These are phyloP conservation scores for Drosophila gunungcola DNA, from an alignment of 1,140 invertebrate genomes.

Conservation along the genomic window DNA sequence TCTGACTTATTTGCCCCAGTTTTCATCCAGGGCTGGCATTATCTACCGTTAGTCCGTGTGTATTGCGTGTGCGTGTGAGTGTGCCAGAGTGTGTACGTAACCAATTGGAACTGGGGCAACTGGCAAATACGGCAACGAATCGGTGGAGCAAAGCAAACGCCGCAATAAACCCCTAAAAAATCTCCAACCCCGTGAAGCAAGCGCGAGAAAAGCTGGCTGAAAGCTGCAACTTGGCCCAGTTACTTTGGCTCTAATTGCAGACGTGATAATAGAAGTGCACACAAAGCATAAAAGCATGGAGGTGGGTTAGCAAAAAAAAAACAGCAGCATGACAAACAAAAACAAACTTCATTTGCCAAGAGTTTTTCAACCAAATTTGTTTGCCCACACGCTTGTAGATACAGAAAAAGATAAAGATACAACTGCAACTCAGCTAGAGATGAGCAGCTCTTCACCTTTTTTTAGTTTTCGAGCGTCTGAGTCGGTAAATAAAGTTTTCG, in stretches of 20 bases:
- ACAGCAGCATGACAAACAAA: constrained; percentile 42
- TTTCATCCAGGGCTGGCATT: constrained; percentile 71
- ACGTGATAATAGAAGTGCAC: constrained; percentile 73
- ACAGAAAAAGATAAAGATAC: constrained; percentile 6
- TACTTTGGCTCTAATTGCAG: constrained; percentile 76
- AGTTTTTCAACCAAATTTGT: constrained; percentile 57
- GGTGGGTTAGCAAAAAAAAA: neutral
- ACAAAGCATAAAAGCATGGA: constrained; percentile 2
- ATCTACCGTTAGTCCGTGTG: constrained; percentile 36
- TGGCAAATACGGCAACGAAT: constrained; percentile 64
- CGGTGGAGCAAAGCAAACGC: constrained; percentile 78
- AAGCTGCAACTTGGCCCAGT: constrained; percentile 75
- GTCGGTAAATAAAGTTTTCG: constrained; percentile 21
- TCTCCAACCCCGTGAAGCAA: constrained; percentile 45
- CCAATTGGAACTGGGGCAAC: constrained; percentile 80
- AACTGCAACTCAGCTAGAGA: constrained; percentile 29
- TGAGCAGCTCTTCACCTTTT: constrained; percentile 13
- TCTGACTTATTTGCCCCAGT: constrained; percentile 66
- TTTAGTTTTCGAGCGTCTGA: neutral
- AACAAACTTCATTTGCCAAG: constrained; percentile 63
- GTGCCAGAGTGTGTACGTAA: constrained; percentile 62
- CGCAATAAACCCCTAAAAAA: constrained; percentile 70
- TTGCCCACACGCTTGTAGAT: constrained; percentile 44
- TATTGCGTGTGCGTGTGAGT: constrained; percentile 13
- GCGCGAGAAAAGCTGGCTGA: constrained; percentile 52